Percentiles rank a stretch among this genome's conserved stretches.
phyloP scores from a whole-genome alignment of 2,888 invertebrate species.

The Cantharis lateralis region DNA sequence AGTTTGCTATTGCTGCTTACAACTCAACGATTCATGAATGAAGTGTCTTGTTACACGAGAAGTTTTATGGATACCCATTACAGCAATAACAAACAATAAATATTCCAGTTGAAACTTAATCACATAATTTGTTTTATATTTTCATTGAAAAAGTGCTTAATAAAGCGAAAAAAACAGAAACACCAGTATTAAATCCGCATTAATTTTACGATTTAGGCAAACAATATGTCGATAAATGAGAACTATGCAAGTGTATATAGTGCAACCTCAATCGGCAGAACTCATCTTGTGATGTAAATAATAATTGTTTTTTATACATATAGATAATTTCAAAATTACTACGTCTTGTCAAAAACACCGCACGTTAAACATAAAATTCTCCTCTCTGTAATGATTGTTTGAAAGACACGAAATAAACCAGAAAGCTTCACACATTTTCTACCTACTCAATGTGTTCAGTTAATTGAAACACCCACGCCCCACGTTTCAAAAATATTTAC shows the following conservation, averaged over 20 bases:
- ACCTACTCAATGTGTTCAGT: neutral
- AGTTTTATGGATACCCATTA: constrained; percentile 23
- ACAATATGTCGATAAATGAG: neutral
- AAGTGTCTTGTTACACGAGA: constrained; percentile 37
- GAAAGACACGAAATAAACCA: neutral
- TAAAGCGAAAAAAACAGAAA: neutral
- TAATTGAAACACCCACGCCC: neutral
- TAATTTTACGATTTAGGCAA: neutral
- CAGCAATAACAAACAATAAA: neutral
- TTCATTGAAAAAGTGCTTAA: neutral
- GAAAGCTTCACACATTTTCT: neutral
- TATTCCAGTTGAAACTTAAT: neutral
- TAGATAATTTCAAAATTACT: neutral
- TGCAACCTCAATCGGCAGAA: neutral
- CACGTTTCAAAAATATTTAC: neutral
- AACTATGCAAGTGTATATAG: neutral
- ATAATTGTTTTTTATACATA: neutral
- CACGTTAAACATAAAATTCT: neutral
- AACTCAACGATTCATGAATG: constrained; percentile 50
- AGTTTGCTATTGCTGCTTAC: constrained; percentile 49
- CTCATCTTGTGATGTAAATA: neutral
- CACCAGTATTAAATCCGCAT: neutral
- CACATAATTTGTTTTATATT: neutral
- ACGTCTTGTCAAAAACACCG: neutral
- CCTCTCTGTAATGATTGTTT: neutral